Conservation (phyloP, 2,113 vertebrate genomes). For the Polypterus senegalus region DNA sequence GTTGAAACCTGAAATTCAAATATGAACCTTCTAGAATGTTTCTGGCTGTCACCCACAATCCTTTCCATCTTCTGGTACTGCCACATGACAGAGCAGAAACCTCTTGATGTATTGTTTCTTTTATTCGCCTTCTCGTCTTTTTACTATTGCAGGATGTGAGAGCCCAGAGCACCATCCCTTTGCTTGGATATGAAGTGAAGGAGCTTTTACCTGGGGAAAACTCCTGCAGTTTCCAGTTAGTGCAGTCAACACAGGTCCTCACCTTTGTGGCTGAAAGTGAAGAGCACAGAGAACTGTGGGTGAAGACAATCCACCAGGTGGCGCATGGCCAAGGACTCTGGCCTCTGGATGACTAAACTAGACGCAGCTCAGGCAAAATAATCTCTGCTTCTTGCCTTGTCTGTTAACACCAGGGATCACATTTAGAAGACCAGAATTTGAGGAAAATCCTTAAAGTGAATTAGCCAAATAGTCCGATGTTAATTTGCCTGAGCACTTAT, state of each 20-base stretch:
- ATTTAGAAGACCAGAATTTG: too few relatives aligned
- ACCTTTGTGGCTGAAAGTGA: slow-evolving; percentile 40
- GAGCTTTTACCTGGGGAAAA: slow-evolving; percentile 22
- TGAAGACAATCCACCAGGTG: slow-evolving; percentile 24
- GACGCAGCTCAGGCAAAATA: too few relatives aligned
- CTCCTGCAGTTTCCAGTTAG: slow-evolving; percentile 44
- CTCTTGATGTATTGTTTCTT: not conserved
- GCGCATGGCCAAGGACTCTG: slow-evolving; percentile 18
- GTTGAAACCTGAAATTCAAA: too few relatives aligned
- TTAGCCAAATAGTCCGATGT: too few relatives aligned
- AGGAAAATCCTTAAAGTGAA: too few relatives aligned
- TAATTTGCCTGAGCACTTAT: too few relatives aligned
- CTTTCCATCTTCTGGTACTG: not conserved
- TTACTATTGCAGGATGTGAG: slow-evolving; percentile 39
- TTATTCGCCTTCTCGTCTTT: not conserved
- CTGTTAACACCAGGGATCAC: too few relatives aligned
- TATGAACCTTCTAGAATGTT: too few relatives aligned
- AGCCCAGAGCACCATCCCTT: slow-evolving; percentile 50
- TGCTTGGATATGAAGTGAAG: slow-evolving; percentile 51
- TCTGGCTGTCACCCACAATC: not conserved
- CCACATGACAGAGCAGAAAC: not conserved
- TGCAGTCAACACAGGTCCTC: slow-evolving; percentile 42
- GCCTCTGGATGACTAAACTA: slow-evolving; percentile 9
- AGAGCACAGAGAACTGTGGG: slow-evolving; percentile 45
- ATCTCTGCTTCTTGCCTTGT: too few relatives aligned